A percentile compares a stretch with the other conserved stretches of the same genome.
These are phyloP conservation scores for Enteromius paludinosus DNA, from an alignment of 2,797 vertebrate species.

Conservation along the genomic window DNA sequence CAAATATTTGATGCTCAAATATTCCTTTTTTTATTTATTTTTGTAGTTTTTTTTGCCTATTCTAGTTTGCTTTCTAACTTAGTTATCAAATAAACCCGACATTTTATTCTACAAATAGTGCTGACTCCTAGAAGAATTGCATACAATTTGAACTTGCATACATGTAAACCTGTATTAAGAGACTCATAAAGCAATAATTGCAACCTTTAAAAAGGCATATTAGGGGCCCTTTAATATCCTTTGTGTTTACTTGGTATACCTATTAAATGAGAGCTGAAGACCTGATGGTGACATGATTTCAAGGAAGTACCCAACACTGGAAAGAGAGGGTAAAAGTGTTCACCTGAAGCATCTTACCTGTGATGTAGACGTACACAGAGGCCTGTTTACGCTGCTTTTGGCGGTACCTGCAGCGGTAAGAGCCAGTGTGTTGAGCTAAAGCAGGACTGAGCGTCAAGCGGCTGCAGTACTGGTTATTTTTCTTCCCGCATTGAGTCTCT, in stretches of 20 bases:
- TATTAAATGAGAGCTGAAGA: neutral
- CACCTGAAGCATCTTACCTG: slow-evolving; percentile 82
- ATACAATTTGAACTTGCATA: no score
- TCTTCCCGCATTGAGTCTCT: slow-evolving; percentile 83
- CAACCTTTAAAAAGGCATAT: no score
- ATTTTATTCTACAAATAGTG: neutral
- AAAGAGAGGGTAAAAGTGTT: neutral
- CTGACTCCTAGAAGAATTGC: neutral
- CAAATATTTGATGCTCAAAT: neutral
- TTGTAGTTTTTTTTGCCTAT: no score
- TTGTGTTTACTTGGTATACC: neutral
- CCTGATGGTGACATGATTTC: neutral
- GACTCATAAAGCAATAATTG: no score
- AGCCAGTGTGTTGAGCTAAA: slow-evolving; percentile 86
- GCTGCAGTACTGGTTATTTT: slow-evolving; percentile 84
- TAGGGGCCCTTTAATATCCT: neutral
- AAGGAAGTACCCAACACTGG: neutral
- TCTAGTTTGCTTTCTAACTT: neutral
- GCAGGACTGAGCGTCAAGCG: slow-evolving; percentile 78
- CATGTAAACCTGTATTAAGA: no score
- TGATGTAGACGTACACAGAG: slow-evolving; percentile 90
- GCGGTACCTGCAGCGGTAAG: slow-evolving; percentile 86
- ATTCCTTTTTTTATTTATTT: no score
- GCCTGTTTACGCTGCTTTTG: slow-evolving; percentile 74
- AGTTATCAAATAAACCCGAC: neutral